Conservation (phyloP, 1,140 invertebrate genomes). For the Drosophila sp. region DNA sequence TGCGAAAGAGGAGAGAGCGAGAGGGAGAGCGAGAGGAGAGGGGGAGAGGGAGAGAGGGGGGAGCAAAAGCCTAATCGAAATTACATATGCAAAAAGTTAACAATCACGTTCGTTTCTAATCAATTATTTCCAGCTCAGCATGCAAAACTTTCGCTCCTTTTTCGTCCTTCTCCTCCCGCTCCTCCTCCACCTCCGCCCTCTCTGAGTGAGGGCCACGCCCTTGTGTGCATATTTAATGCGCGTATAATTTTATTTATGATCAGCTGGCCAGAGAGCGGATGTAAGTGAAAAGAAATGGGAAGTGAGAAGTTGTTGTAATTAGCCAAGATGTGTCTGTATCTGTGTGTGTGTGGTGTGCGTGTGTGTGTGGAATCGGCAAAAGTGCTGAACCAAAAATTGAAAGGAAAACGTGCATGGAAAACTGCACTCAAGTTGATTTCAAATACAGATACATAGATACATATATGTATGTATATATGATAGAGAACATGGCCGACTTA, state of each 20-base stretch:
- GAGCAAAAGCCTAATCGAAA: conserved; percentile 59
- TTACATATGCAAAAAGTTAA: conserved; percentile 82
- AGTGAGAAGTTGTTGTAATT: conserved; percentile 22
- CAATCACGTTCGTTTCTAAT: conserved; percentile 81
- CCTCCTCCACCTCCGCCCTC: not conserved
- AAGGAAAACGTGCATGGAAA: conserved; percentile 24
- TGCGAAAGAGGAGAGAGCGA: not conserved
- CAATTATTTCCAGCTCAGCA: conserved; percentile 71
- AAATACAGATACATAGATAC: too few species aligned
- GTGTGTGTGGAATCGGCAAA: not conserved
- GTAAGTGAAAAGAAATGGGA: not conserved
- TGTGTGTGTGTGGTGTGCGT: not conserved
- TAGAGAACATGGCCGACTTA: not conserved
- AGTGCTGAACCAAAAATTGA: conserved; percentile 29
- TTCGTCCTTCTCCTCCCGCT: not conserved
- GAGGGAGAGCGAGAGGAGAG: too few species aligned
- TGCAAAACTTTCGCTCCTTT: conserved; percentile 43
- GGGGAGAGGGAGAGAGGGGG: not conserved
- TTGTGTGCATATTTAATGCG: conserved; percentile 60
- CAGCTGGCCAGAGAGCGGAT: conserved; percentile 24
- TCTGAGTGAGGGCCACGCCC: conserved; percentile 28
- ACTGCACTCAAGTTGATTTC: not conserved
- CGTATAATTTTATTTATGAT: conserved; percentile 71
- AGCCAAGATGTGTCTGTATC: not conserved
- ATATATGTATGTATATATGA: not conserved